A percentile compares a stretch with the other conserved stretches of the same genome.
Conservation (phyloP, 1,140 invertebrate species). For the Sitophilus oryzae region DNA sequence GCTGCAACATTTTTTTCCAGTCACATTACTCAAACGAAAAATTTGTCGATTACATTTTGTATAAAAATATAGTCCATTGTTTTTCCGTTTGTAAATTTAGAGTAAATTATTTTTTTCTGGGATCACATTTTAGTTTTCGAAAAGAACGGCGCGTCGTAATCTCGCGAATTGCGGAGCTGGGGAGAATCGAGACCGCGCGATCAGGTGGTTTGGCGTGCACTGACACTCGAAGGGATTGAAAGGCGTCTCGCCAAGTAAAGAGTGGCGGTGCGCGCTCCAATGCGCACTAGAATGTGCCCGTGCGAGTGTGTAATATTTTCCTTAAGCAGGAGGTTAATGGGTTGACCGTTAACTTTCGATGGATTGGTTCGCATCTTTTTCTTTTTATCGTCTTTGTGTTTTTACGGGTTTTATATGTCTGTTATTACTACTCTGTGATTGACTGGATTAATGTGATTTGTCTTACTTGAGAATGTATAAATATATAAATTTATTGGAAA, state of each 20-base stretch:
- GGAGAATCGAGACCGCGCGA: slow-evolving; percentile 1
- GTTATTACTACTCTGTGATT: background rate
- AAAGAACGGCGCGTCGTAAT: slow-evolving; percentile 10
- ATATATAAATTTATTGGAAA: too few relatives aligned
- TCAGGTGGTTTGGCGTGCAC: slow-evolving; percentile 12
- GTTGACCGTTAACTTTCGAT: slow-evolving; percentile 14
- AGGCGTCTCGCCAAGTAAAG: slow-evolving; percentile 9
- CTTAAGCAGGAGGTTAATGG: slow-evolving; percentile 9
- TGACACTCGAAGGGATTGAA: slow-evolving; percentile 19
- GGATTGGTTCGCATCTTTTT: background rate
- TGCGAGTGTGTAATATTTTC: slow-evolving; percentile 12
- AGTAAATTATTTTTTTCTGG: too few relatives aligned
- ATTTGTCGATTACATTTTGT: background rate
- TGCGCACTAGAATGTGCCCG: slow-evolving; percentile 10
- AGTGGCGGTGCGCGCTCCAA: slow-evolving; percentile 19
- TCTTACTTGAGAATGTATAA: too few relatives aligned
- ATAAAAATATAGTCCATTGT: background rate
- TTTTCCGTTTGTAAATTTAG: too few relatives aligned
- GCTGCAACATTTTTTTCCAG: slow-evolving; percentile 21
- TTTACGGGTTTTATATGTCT: background rate
- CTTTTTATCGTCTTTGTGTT: background rate
- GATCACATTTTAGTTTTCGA: too few relatives aligned
- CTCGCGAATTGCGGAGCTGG: slow-evolving; percentile 5
- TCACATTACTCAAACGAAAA: slow-evolving; percentile 16
- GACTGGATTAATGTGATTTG: too few relatives aligned